Base-by-base conservation (phyloP, 2,888 invertebrate genomes). In the Asteroscopus sphinx region DNA sequence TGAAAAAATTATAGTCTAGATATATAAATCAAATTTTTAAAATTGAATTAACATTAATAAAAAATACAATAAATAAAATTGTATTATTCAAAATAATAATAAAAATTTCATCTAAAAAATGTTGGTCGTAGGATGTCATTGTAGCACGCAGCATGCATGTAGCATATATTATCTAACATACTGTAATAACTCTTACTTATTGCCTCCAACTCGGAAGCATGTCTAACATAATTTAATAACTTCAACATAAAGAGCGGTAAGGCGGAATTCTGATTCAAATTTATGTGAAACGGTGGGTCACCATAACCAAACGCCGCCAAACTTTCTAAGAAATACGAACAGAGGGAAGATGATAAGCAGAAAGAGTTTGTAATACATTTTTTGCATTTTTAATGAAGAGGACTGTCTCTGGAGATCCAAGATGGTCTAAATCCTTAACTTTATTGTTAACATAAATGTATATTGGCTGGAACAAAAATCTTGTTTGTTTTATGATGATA, bases 401-500 rank as follows among this genome's bases (percentile, higher is more conserved):
- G 46, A 59, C 51, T 33, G 61, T 65, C 76, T 33, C 44, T 21
- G 5, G 75, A 71, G 68, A 37, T 39, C 46, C n/a, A 44, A 52
- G 45, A 46, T 66, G 47, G 48, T 36, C 49, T 26, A 67, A 69
- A 62, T 62, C 65, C 65, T 58, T 60, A 55, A 58, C 68, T 71
- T 67, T 63, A 61, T 72, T 63, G 63, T 72, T 72, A 69, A 59
- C 63, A 68, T 77, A 67, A 74, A 77, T 69, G 68, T 58, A 65
- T 74, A 68, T 59, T 58, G 66, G 64, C 63, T 68, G 48, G 53
- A 54, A 47, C 55, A 63, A 68, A 71, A 71, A 73, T 63, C 64
- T 67, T 65, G 61, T 68, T 74, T 68, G 60, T 71, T 68, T 68
- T 65, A 60, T 68, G 60, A 61, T 13, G 53, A 21, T 41, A 53